Percentiles rank a stretch among this genome's conserved stretches.
These are phyloP conservation scores for Girardinichthys multiradiatus DNA, from an alignment of 2,113 vertebrate species.

Conservation along the genomic window DNA sequence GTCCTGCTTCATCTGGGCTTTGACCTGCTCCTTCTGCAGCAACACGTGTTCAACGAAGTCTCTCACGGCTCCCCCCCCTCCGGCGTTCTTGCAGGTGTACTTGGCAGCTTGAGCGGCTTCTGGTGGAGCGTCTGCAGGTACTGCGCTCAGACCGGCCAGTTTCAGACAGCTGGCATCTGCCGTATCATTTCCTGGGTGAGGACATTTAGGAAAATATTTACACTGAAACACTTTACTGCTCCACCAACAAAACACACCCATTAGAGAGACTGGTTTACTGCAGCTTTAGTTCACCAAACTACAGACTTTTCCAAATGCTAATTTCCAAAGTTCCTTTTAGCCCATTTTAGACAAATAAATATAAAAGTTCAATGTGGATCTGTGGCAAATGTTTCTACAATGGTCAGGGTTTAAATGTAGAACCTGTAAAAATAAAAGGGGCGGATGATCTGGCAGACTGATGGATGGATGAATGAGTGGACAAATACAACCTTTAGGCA, in stretches of 20 bases:
- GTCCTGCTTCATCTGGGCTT: constrained; percentile 55
- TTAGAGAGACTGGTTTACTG: too few relatives aligned
- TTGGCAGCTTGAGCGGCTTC: constrained; percentile 81
- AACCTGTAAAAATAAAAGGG: too few relatives aligned
- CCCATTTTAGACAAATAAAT: too few relatives aligned
- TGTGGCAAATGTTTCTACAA: too few relatives aligned
- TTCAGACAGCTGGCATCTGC: constrained; percentile 86
- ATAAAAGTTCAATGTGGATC: too few relatives aligned
- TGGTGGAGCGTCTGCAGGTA: constrained; percentile 80
- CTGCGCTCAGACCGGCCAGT: constrained; percentile 84
- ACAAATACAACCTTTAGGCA: too few relatives aligned
- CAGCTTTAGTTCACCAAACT: too few relatives aligned
- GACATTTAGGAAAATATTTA: neutral
- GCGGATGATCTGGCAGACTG: too few relatives aligned
- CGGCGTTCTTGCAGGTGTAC: constrained; percentile 81
- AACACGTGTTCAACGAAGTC: constrained; percentile 91
- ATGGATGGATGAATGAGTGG: too few relatives aligned
- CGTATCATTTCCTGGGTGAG: constrained; percentile 82
- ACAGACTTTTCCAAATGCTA: neutral
- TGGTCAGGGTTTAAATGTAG: too few relatives aligned
- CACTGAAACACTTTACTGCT: neutral
- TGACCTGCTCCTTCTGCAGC: constrained; percentile 81
- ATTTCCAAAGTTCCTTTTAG: too few relatives aligned
- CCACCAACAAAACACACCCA: too few relatives aligned
- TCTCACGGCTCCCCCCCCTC: constrained; percentile 84